Evolutionary conservation across 1,140 invertebrate genomes (phyloP).

Genomic region (Cryptotermes secundus): DNA sequence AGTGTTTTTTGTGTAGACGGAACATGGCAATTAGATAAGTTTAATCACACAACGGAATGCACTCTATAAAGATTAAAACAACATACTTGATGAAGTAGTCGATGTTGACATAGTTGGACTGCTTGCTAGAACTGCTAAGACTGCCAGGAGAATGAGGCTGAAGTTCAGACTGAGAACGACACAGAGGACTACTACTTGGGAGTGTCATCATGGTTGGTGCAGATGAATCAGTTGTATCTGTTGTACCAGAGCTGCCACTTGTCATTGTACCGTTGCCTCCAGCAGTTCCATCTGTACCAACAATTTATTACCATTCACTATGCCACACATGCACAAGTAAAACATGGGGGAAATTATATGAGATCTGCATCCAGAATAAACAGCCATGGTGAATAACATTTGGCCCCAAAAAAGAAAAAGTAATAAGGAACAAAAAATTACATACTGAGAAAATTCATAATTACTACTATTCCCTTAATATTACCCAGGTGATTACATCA

Average conservation of each 20-base stretch:
- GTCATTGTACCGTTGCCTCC: conserved; percentile 64
- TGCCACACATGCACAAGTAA: no score
- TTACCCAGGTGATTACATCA: no score
- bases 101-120: conserved; percentile 86
- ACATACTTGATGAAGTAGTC: conserved; percentile 82
- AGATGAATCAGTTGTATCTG: conserved; percentile 51
- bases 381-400: no score
- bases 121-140: conserved; percentile 60
- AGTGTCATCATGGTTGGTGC: conserved; percentile 43
- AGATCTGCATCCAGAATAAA: not conserved
- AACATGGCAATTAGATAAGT: no score
- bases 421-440: no score
- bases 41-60: no score
- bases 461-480: no score
- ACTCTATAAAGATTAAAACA: no score
- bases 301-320: no score
- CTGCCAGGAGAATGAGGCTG: conserved; percentile 51
- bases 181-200: conserved; percentile 43
- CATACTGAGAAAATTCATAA: no score
- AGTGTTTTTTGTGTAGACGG: no score
- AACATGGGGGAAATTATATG: conserved; percentile 12
- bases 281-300: conserved; percentile 53
- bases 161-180: conserved; percentile 47
- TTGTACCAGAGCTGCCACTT: conserved; percentile 51
- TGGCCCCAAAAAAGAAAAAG: no score